Base-by-base conservation (phyloP, 2,797 vertebrate genomes). In the Tragelaphus eurycerus region DNA sequence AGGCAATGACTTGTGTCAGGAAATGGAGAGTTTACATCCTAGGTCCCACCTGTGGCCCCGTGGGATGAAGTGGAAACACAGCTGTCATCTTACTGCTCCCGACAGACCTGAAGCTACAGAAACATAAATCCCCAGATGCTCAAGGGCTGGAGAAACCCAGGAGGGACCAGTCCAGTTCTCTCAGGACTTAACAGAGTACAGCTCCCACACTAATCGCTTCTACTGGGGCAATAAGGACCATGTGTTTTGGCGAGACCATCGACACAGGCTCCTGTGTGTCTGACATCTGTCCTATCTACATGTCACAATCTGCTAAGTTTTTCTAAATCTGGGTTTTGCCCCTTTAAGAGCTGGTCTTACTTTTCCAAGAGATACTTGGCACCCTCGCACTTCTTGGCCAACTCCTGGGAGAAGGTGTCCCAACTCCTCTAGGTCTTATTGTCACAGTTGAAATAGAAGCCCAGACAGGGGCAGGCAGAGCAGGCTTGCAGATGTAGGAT, bases 211-310 rank as follows among this genome's bases (percentile, higher is more conserved):
- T 7, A 52, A 82, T 7, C 0, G 0, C 27, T 34, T 15, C 31
- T 82, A 4, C 79, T 54, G 6, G 3, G 19, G 17, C 0, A 19
- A 23, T 14, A 19, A 23, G 50, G 11, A 54, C 31, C 16, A 17
- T 34, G 50, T 82, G 6, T 34, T 82, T 52, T n/a, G 79, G 79
- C 3, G 0, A 54, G 50, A 82, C 11, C 0, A 0, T 21, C 2
- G 0, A 82, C 31, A 82, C 11, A 54, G 50, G 79, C 50, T 34
- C 19, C 17, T 14, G 11, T 54, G 31, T 54, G 11, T 52, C 79
- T 82, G 31, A n/a, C 6, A 2, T 23, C n/a, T 81, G 10, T 7
- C 78, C 13, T 23, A n/a, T 82, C 31, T 34, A 8, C 4, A 21
- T 34, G 27, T 82, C 17, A 34, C 31, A 14, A 54, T 34, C 50